Percentiles rank a stretch among this genome's conserved stretches.
phyloP scores from a whole-genome alignment of 2,797 vertebrate species.

The Gobionotothen gibberifrons region DNA sequence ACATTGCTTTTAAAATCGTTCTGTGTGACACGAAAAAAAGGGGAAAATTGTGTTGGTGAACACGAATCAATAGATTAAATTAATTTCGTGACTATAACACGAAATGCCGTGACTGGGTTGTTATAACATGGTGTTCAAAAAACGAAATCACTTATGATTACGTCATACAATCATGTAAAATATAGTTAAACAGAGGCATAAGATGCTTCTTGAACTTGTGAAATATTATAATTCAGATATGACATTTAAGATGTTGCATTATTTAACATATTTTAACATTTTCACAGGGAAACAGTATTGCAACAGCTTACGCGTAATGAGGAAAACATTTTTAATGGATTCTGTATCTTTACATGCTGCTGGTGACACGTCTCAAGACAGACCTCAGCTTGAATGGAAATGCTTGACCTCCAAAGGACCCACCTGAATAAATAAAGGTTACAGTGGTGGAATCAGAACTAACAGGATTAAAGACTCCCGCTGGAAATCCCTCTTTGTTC shows the following conservation, averaged over 20 bases:
- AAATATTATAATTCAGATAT: not conserved
- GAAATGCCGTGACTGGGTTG: too few species aligned
- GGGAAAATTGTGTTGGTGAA: too few species aligned
- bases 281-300: not conserved
- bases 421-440: conserved; percentile 28
- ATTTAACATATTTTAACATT: not conserved
- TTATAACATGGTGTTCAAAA: too few species aligned
- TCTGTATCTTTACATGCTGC: not conserved
- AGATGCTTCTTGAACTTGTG: not conserved
- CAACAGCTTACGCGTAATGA: not conserved
- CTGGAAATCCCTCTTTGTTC: conserved; percentile 17
- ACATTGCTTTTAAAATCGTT: too few species aligned
- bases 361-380: conserved; percentile 1
- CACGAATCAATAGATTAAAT: too few species aligned
- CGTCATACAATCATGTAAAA: too few species aligned
- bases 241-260: not conserved
- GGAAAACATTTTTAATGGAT: not conserved
- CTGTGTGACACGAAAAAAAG: too few species aligned
- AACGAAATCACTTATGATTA: too few species aligned
- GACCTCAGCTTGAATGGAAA: not conserved
- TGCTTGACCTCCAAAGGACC: conserved; percentile 19
- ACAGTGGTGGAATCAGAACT: conserved; percentile 20
- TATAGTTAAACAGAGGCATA: too few species aligned
- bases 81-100: too few species aligned
- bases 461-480: conserved; percentile 25